phyloP scores from a whole-genome alignment of 2,797 vertebrate species.

The Spinibarbus caldwelli region DNA sequence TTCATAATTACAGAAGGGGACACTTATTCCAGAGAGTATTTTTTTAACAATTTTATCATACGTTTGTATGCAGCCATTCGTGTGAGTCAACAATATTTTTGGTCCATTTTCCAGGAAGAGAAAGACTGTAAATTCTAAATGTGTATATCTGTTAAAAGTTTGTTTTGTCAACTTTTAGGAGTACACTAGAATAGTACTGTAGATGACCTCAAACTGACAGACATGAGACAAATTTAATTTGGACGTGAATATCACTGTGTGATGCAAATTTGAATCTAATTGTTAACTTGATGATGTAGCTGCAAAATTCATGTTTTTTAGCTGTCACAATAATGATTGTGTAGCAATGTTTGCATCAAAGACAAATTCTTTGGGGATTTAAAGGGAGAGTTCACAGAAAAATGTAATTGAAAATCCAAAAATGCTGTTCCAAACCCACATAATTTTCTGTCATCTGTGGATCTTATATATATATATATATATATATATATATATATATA shows the following conservation, averaged over 20 bases:
- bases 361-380: not conserved
- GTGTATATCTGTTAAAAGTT: slow-evolving; percentile 16
- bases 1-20: not conserved
- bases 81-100: not conserved
- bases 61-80: not conserved
- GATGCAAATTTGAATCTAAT: not conserved
- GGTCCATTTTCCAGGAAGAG: not conserved
- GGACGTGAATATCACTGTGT: not conserved
- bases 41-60: not conserved
- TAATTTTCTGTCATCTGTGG: not conserved
- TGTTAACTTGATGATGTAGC: not conserved
- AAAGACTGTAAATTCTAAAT: not conserved
- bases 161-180: slow-evolving; percentile 16
- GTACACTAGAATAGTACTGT: not conserved
- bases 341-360: not conserved
- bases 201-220: slow-evolving; percentile 1
- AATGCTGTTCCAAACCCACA: not conserved
- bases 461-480: too few relatives aligned
- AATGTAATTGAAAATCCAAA: not conserved
- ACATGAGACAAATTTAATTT: not conserved
- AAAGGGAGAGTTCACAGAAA: not conserved
- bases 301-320: not conserved
- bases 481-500: not conserved
- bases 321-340: not conserved
- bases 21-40: not conserved